phyloP scores from a whole-genome alignment of 1,140 invertebrate species.

The Catajapyx aquilonaris region DNA sequence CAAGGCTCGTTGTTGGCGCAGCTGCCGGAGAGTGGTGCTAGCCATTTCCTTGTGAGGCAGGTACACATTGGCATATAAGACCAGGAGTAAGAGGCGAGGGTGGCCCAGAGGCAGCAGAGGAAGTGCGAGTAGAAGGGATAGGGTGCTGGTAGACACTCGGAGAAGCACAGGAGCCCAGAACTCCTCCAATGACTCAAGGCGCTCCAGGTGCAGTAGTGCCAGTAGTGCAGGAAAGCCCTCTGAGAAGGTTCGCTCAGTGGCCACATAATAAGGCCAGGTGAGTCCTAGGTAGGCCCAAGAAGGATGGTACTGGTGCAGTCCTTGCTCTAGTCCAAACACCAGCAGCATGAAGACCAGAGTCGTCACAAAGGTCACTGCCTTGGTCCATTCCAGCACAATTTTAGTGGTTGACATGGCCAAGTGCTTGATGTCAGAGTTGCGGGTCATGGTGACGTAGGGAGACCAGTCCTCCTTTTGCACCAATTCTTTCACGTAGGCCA shows the following conservation, averaged over 20 bases:
- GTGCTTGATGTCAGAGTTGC: conserved; percentile 47
- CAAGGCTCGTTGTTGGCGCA: conserved; percentile 33
- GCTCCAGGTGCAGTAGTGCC: conserved; percentile 30
- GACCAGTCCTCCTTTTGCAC: conserved; percentile 53
- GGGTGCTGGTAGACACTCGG: conserved; percentile 26
- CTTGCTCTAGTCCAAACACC: conserved; percentile 49
- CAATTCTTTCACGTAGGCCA: conserved; percentile 46
- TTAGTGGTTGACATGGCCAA: conserved; percentile 61
- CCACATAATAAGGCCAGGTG: conserved; percentile 43
- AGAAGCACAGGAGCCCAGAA: conserved; percentile 41
- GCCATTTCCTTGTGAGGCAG: conserved; percentile 37
- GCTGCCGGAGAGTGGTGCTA: conserved; percentile 25
- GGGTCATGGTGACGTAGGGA: conserved; percentile 44
- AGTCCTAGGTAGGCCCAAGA: conserved; percentile 35
- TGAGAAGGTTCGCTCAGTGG: conserved; percentile 45
- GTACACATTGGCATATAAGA: conserved; percentile 42
- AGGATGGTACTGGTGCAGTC: conserved; percentile 46
- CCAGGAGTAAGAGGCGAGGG: conserved; percentile 30
- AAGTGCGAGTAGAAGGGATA: conserved; percentile 29
- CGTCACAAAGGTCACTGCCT: conserved; percentile 54
- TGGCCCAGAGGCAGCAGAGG: conserved; percentile 26
- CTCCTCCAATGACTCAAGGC: conserved; percentile 39
- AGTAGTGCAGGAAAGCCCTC: conserved; percentile 35
- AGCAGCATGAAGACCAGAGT: conserved; percentile 55
- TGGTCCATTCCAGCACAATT: conserved; percentile 59